Evolutionary conservation across 2,888 invertebrate genomes (phyloP), one percentile per base, ranked within the genome.

Genomic region (Marronus borbonicus): DNA sequence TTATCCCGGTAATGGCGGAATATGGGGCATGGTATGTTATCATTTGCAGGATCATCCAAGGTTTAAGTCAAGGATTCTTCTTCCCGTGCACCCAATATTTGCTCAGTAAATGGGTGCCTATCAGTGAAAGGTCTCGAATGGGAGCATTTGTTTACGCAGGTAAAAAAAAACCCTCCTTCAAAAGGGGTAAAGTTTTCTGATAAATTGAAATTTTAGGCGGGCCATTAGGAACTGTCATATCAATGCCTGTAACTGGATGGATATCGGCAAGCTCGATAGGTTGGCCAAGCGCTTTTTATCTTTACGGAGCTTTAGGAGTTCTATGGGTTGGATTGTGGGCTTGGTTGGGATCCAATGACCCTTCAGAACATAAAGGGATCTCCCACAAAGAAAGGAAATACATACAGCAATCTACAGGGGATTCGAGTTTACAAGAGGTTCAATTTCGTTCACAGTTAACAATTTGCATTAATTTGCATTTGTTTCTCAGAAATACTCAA

Each of bases 211-310:
- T 66, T 81, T 84, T 86, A 87, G 96, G 96, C 68, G 92, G 93
- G 7, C 95, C 95, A 85, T 90, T 96, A 14, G 97, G 97, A 4
- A 95, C 95, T 10, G 94, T 95, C 0, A 85, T 95, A 0, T 93
- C 95, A 83, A 87, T 96, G 84, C 91, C 94, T n/a, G 88, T 93
- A 28, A 93, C 95, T 17, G 96, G 96, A 0, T 89, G 92, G 2
- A 89, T 97, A 64, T 90, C 95, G 0, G 92, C 92, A 0, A 92
- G 93, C 0, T 82, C 88, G 0, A 89, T 92, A 84, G 96, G 96
- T 0, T 96, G 96, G 96, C 93, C 94, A 0, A 91, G 93, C 10
- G 93, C 94, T 78, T 96, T 96, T 88, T 96, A 96, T 85, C 86
- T 92, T 0, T 94, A 94, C 83, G 95, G 95, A 0, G 89, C 89